Percentiles rank a stretch among this genome's conserved stretches.
Conservation (phyloP, 1,140 invertebrate genomes). For the Uloborus diversus region DNA sequence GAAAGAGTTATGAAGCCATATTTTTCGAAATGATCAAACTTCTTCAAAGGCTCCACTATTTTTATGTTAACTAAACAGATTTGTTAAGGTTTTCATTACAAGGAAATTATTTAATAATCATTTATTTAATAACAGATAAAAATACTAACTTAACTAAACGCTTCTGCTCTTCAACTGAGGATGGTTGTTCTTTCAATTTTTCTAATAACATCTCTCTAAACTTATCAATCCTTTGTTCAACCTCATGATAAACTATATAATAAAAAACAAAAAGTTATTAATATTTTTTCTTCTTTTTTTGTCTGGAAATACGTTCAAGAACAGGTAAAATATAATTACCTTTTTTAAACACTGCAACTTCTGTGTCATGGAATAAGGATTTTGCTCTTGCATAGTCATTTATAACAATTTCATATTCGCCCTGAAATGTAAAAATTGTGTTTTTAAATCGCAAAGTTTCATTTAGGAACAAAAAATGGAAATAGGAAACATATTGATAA, state of each 20-base stretch:
- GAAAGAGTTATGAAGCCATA: too few relatives aligned
- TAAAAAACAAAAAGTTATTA: constrained; percentile 13
- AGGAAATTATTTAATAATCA: not conserved
- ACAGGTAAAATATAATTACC: constrained; percentile 64
- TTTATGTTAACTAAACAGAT: not conserved
- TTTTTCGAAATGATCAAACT: too few relatives aligned
- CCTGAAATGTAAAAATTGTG: constrained; percentile 66
- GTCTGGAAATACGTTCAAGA: too few relatives aligned
- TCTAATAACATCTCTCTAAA: constrained; percentile 82
- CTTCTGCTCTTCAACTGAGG: constrained; percentile 91
- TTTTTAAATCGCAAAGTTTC: too few relatives aligned
- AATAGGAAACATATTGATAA: not conserved
- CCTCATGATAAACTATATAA: constrained; percentile 79
- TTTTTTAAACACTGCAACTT: constrained; percentile 78
- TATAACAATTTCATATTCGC: constrained; percentile 96
- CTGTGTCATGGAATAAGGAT: constrained; percentile 94
- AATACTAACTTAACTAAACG: constrained; percentile 79
- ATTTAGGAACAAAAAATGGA: not conserved
- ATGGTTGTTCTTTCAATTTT: constrained; percentile 85
- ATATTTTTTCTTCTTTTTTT: too few relatives aligned
- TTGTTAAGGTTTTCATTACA: not conserved
- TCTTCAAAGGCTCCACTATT: too few relatives aligned
- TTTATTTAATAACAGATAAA: constrained; percentile 44
- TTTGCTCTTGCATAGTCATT: constrained; percentile 97
- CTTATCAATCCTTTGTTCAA: constrained; percentile 85